phyloP scores from a whole-genome alignment of 2,888 invertebrate species.

The Drosophila meridiana region DNA sequence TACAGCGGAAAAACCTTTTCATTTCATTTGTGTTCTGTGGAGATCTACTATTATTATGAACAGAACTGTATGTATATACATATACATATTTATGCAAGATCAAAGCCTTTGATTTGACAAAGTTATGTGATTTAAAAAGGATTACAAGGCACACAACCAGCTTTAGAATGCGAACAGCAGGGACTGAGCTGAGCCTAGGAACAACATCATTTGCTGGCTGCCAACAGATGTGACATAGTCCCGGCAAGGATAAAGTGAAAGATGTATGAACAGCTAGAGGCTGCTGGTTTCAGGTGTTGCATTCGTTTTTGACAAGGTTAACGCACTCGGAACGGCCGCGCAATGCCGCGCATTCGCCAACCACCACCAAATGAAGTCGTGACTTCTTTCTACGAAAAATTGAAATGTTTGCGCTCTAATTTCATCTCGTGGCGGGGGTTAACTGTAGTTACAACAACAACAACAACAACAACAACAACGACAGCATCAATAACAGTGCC shows the following conservation, averaged over 20 bases:
- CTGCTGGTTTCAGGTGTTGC: conserved; percentile 39
- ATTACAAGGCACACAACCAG: conserved; percentile 3
- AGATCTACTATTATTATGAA: neutral
- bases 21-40: neutral
- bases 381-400: conserved; percentile 47
- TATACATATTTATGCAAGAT: neutral
- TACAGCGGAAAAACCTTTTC: too few relatives aligned
- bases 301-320: conserved; percentile 3
- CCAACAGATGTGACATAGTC: conserved; percentile 52
- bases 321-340: neutral
- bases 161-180: conserved; percentile 8
- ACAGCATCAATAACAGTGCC: conserved; percentile 52
- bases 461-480: conserved; percentile 29
- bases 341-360: neutral
- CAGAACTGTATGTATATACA: neutral
- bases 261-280: neutral
- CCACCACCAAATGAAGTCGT: conserved; percentile 33
- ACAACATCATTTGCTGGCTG: conserved; percentile 14
- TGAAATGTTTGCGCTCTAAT: conserved; percentile 65
- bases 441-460: conserved; percentile 49
- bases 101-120: conserved; percentile 1
- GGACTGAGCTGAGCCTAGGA: neutral
- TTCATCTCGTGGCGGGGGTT: conserved; percentile 53
- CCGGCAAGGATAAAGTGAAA: neutral
- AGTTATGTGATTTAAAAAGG: conserved; percentile 1